Base-by-base conservation (phyloP, 2,888 invertebrate genomes). In the Pristionchus mayeri region DNA sequence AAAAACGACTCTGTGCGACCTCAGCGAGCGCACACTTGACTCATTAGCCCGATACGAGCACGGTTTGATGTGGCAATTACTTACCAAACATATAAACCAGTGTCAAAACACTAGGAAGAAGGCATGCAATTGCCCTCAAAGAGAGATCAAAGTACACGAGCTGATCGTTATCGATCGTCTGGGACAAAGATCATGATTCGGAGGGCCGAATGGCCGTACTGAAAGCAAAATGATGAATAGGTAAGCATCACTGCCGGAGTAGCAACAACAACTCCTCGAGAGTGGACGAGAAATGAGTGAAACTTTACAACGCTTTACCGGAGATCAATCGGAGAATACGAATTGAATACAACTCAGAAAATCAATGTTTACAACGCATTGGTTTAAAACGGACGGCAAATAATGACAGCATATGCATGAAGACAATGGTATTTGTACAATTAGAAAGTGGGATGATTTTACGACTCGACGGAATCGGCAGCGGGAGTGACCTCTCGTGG, bases 181-280 rank as follows among this genome's bases (percentile, higher is more conserved):
- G 44, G 40, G 24, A n/a, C n/a, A n/a, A n/a, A n/a, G n/a, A n/a
- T n/a, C n/a, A n/a, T n/a, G n/a, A n/a, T n/a, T 9, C 48, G 48
- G 30, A 27, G 76, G 27, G 76, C 2, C 13, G 75, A 24, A 44
- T 1, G 71, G 71, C 21, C 18, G 37, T n/a, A n/a, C n/a, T n/a
- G n/a, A n/a, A n/a, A n/a, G n/a, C 11, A 2, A 13, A 3, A 78
- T 50, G 76, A 78, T 78, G 48, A 50, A 78, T 48, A 78, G 76
- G 76, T 78, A 78, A 78, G 76, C 76, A 78, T 78, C 76, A 30
- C 50, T 50, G 76, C 76, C 30, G 76, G 76, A 78, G 76, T 78
- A 21, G 48, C 27, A 24, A 50, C 50, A 50, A 78, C 76, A 78
- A 78, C 76, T 78, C 76, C 76, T 78, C 76, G 50, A 78, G 50